Evolutionary conservation across 2,888 invertebrate genomes (phyloP).

Genomic region (Alentia gelatinosa): DNA sequence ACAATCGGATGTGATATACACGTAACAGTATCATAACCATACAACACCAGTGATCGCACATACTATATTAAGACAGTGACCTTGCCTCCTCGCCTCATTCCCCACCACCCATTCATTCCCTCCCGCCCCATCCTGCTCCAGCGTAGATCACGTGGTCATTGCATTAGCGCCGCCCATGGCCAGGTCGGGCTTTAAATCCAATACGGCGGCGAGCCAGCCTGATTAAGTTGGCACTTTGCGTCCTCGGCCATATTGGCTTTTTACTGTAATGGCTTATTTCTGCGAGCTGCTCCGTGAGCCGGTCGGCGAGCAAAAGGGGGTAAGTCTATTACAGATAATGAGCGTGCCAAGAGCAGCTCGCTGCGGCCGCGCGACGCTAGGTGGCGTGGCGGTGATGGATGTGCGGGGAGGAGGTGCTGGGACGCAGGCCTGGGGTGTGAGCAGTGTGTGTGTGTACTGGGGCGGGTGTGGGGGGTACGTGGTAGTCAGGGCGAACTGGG

Average conservation of each 20-base stretch:
- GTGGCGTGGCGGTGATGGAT: neutral
- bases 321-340: too few species aligned
- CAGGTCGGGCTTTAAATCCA: conserved; percentile 23
- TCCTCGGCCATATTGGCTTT: conserved; percentile 14
- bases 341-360: too few species aligned
- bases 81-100: too few species aligned
- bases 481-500: neutral
- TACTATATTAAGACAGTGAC: neutral
- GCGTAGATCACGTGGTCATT: neutral
- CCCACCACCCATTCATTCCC: too few species aligned
- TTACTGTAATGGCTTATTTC: conserved; percentile 17
- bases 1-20: too few species aligned
- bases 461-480: neutral
- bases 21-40: too few species aligned
- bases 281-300: too few species aligned
- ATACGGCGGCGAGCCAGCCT: neutral
- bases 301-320: neutral
- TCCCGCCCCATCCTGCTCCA: neutral
- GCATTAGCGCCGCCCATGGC: neutral
- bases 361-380: neutral
- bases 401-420: neutral
- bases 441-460: neutral
- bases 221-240: conserved; percentile 45
- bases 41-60: too few species aligned
- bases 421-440: neutral